phyloP scores from a whole-genome alignment of 2,888 invertebrate species.

The Polymixis lichenea region DNA sequence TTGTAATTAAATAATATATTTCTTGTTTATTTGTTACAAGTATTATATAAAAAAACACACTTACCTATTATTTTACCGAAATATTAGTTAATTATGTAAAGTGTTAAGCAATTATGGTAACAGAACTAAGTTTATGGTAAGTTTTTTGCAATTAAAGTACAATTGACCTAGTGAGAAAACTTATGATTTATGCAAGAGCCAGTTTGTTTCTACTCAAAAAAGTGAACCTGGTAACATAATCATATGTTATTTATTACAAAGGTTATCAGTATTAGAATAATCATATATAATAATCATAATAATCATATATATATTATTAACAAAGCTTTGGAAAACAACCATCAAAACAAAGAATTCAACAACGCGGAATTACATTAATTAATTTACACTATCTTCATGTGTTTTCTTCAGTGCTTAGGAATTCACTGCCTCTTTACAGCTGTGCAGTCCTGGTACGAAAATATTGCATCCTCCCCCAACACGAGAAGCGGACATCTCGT shows the following conservation, averaged over 20 bases:
- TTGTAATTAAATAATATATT: background rate
- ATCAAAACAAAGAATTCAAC: background rate
- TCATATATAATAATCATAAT: background rate
- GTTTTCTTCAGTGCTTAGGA: background rate
- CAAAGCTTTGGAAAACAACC: background rate
- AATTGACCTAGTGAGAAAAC: too few relatives aligned
- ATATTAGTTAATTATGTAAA: too few relatives aligned
- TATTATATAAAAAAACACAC: background rate
- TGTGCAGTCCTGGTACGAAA: conserved; percentile 34
- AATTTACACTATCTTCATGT: too few relatives aligned
- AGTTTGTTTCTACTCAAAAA: background rate
- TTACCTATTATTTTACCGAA: background rate
- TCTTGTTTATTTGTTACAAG: background rate
- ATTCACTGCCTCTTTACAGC: background rate
- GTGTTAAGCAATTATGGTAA: background rate
- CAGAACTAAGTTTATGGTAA: background rate
- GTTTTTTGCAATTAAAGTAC: background rate
- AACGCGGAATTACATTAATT: too few relatives aligned
- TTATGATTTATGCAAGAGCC: background rate
- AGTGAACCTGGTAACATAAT: background rate
- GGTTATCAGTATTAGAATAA: too few relatives aligned
- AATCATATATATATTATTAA: background rate
- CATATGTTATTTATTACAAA: background rate
- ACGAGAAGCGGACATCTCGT: background rate
- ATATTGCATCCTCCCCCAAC: conserved; percentile 24